Base-by-base conservation (phyloP, 2,113 vertebrate genomes). In the Podarcis muralis region DNA sequence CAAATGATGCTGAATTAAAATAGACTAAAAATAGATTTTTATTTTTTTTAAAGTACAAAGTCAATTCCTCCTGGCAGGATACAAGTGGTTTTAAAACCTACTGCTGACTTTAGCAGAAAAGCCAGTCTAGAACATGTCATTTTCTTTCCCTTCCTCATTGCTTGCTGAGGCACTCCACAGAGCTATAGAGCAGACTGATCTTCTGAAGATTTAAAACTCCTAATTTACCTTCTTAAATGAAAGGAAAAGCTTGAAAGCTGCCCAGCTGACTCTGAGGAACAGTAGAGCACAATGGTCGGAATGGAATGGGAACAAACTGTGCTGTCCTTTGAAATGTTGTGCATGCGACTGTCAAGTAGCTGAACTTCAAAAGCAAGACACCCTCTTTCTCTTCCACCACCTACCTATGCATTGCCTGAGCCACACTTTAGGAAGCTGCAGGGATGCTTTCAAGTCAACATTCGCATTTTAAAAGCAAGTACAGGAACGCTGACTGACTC, bases 221-320 rank as follows among this genome's bases (percentile, higher is more conserved):
- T 95, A 93, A 93, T 94, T 96, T 94, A 89, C 90, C 92, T 96
- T 95, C 89, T 89, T 88, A 92, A 95, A 89, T 93, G 90, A 96
- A 95, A 86, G 88, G 91, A 88, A 87, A 96, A 65, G 86, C 81
- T 93, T 94, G 88, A 95, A 95, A 96, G 90, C 25, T 94, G 80
- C 87, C 71, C 77, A 80, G 62, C 40, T 88, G 81, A 82, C 35
- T 85, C 79, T 90, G 35, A 91, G 35, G 84, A 20, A 37, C 75
- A 90, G 6, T 88, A 95, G 59, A 27, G 7, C 0, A 5, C 37
- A 87, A 75, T 66, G 89, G 84, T 48, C 77, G 87, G 91, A 93
- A 92, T 3, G 6, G 81, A 88, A 89, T 87, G 88, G 57, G 71
- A 89, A 94, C 83, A 69, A 18, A 66, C 0, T 0, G 37, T 5